These are phyloP conservation scores for Amphiura filiformis DNA, from an alignment of 35 echinoderm and acorn worm genomes.

Conservation along the genomic window DNA sequence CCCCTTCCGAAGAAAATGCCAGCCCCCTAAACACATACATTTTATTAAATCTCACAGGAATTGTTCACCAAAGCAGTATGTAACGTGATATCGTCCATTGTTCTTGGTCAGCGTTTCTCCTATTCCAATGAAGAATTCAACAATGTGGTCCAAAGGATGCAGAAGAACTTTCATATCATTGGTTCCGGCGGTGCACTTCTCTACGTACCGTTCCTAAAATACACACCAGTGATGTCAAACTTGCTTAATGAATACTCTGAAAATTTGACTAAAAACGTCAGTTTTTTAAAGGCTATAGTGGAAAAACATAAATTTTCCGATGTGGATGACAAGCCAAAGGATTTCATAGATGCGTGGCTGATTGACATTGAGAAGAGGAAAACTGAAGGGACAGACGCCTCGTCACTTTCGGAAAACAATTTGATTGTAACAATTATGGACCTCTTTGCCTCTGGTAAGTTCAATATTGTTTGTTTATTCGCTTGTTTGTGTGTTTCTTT, in stretches of 20 bases:
- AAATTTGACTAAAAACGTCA: neutral
- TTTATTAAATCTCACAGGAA: no score
- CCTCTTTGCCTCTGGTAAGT: conserved; percentile 35
- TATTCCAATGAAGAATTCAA: conserved; percentile 59
- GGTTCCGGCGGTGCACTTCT: neutral
- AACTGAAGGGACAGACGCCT: neutral
- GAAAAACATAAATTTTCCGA: conserved; percentile 34
- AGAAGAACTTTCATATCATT: conserved; percentile 12
- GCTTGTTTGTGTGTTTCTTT: no score
- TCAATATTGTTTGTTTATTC: no score
- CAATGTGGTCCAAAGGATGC: neutral
- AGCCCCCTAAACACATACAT: no score
- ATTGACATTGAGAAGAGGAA: conserved; percentile 36
- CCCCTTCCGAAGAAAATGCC: no score
- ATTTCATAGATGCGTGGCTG: conserved; percentile 55
- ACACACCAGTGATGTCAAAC: neutral
- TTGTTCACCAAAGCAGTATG: conserved; percentile 47
- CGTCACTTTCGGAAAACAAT: neutral
- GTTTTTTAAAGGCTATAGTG: conserved; percentile 25
- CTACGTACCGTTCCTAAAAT: conserved; percentile 18
- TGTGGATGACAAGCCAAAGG: conserved; percentile 29
- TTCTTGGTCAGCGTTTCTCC: conserved; percentile 54
- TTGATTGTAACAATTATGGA: neutral
- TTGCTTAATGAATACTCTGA: neutral
- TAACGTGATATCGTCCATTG: conserved; percentile 71